Evolutionary conservation across 2,888 invertebrate genomes (phyloP), one percentile per base, ranked within the genome.

Genomic region (Calameuta filiformis): DNA sequence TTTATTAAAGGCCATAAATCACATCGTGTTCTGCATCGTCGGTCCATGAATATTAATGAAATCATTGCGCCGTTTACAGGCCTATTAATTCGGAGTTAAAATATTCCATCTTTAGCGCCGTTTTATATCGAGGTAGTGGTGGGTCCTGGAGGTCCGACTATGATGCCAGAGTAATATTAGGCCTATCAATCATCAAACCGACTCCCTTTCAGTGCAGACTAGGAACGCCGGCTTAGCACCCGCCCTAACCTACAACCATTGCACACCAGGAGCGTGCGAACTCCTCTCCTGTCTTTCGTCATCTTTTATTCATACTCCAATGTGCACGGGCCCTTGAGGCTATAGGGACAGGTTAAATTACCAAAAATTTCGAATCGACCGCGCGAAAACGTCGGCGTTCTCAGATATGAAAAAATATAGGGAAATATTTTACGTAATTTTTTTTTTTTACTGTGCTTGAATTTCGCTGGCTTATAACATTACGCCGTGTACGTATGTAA

Each of bases 1-100:
- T 71, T 71, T 71, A 87, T 87, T 87, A 87, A 87, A 87, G 81
- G 78, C 82, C 83, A 86, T 88, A 87, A 88, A 88, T 88, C 87
- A 87, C 83, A 77, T 79, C 80, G 84, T 83, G 86, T 84, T 83
- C 83, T 84, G 83, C 84, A 85, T 86, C 87, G 86, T 83, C 83
- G 80, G 83, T 81, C 84, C 79, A 90, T 91, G 90, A 91, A 91
- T 91, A 91, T 90, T 91, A 90, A 91, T 90, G 88, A 87, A 90
- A 90, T 90, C 89, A 90, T 90, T 88, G 87, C 87, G 83, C 84
- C 88, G 87, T 90, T 91, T 89, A 90, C 88, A 88, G 87, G 85
- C 87, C 90, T 90, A 90, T 90, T 91, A 91, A 91, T 90, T 88
- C 89, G 83, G 82, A 85, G 86, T 85, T 87, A 86, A 90, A 88